Conservation (phyloP, 1,140 invertebrate species). For the Orchesella cincta region DNA sequence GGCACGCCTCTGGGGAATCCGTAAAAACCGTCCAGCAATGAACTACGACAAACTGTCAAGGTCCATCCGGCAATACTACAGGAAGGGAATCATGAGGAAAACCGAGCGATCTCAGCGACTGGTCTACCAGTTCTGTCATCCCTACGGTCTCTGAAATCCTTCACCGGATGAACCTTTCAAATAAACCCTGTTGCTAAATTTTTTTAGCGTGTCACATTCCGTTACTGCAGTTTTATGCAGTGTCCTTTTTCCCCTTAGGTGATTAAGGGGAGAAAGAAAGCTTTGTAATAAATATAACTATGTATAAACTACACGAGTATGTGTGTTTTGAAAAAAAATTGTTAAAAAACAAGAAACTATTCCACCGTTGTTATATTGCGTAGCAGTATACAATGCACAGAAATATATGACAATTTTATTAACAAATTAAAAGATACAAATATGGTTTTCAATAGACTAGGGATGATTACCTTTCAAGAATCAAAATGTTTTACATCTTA, state of each 20-base stretch:
- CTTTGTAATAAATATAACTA: too few species aligned
- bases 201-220: slow-evolving; percentile 49
- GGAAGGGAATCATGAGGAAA: slow-evolving; percentile 99
- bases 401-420: too few species aligned
- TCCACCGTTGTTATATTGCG: too few species aligned
- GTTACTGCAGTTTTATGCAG: slow-evolving; percentile 53
- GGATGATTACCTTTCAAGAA: too few species aligned
- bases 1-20: slow-evolving; percentile 90
- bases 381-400: too few species aligned
- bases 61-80: slow-evolving; percentile 98
- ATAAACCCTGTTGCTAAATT: slow-evolving; percentile 52
- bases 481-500: too few species aligned
- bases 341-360: too few species aligned
- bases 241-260: slow-evolving; percentile 29
- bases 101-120: slow-evolving; percentile 95
- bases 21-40: slow-evolving; percentile 98
- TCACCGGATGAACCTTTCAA: slow-evolving; percentile 36
- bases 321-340: too few species aligned
- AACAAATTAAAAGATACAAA: too few species aligned
- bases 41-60: slow-evolving; percentile 99
- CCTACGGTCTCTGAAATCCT: slow-evolving; percentile 72
- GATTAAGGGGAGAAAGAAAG: neutral
- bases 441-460: too few species aligned
- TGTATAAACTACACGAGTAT: too few species aligned
- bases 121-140: slow-evolving; percentile 98